Base-by-base conservation (phyloP, 2,888 invertebrate species). In the Eurytoma californica region DNA sequence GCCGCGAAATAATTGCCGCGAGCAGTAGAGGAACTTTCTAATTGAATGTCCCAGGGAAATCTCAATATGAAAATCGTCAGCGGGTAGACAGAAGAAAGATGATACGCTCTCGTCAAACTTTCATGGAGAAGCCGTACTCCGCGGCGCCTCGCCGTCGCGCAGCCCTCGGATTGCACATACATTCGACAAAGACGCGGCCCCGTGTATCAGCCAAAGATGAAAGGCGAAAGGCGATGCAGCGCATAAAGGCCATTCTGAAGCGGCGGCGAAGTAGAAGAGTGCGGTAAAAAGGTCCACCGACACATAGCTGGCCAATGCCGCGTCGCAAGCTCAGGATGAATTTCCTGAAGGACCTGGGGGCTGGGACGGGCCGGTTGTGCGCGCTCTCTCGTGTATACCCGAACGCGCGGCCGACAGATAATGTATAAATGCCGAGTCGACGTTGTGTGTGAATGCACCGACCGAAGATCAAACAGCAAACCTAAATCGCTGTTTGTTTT, bases 401-500 rank as follows among this genome's bases (percentile, higher is more conserved):
- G 84, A 82, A 83, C 83, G 85, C 85, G 87, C 85, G 87, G 88
- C 87, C 88, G 88, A 88, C 89, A 88, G 89, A 89, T 89, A 89
- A 89, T 89, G 85, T 82, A 72, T 61, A 80, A 86, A 84, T 83
- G 83, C 83, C 83, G 84, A 87, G 86, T 86, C 86, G 86, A 88
- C n/a, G 60, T 2, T 86, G 86, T 86, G 86, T 87, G 88, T 89
- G 89, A 90, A 89, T 90, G 87, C 86, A 83, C 86, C 84, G 85
- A 81, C 86, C 90, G 87, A 89, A 90, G 90, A 90, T 90, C 90
- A 90, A 90, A 90, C 90, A 88, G 90, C 90, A 90, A 84, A 90
- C 86, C 89, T 89, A 89, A 90, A 88, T 88, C 87, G 86, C 86
- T 90, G 90, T 90, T 90, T 90, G 90, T 90, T 90, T 90, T 90